Evolutionary conservation across 2,797 vertebrate genomes (phyloP).

Genomic region (Gadopsis marmoratus): DNA sequence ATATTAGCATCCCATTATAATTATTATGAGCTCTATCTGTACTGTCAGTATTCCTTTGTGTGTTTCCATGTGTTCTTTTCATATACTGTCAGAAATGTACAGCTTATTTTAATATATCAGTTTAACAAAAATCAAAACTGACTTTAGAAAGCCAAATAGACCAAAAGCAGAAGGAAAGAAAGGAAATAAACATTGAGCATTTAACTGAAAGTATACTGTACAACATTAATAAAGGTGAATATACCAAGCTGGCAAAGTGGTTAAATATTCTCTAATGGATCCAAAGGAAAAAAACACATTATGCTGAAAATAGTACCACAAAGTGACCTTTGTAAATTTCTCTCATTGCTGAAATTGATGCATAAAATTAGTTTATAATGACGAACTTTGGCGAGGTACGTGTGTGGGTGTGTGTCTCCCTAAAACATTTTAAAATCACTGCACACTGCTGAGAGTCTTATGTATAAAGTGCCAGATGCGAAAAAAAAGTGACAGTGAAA

Average conservation of each 20-base stretch:
- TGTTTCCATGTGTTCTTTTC: too few species aligned
- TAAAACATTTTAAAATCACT: neutral
- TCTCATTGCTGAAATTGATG: neutral
- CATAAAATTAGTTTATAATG: neutral
- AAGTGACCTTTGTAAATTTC: neutral
- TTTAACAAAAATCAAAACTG: neutral
- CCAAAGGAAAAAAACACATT: constrained; percentile 4
- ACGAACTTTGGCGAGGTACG: neutral
- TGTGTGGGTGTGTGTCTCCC: neutral
- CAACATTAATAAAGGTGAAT: neutral
- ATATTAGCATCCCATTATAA: neutral
- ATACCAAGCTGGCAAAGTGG: neutral
- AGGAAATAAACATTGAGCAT: neutral
- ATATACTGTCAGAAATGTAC: neutral
- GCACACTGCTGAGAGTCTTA: too few species aligned
- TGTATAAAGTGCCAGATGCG: neutral
- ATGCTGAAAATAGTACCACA: neutral
- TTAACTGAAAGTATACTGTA: neutral
- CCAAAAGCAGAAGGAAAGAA: neutral
- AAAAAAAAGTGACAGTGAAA: neutral
- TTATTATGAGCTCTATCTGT: neutral
- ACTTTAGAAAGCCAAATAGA: neutral
- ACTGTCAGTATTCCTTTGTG: neutral
- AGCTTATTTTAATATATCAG: too few species aligned
- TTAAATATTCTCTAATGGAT: constrained; percentile 45